Percentiles rank a stretch among this genome's conserved stretches.
These are phyloP conservation scores for Prunella fulvescens DNA, from an alignment of 2,113 vertebrate genomes.

Conservation along the genomic window DNA sequence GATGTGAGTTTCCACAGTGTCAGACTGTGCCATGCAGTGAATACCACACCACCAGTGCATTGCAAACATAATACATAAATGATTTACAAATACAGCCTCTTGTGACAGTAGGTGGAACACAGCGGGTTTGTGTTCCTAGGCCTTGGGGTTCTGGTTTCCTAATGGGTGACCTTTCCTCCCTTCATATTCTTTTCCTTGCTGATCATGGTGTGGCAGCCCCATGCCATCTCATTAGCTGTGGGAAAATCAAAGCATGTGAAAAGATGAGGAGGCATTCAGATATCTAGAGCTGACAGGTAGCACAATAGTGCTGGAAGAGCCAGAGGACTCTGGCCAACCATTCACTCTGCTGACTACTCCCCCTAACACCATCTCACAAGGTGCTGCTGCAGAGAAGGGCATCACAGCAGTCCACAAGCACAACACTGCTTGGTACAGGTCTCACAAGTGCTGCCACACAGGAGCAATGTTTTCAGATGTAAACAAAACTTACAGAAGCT, in stretches of 20 bases:
- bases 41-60: background rate
- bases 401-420: background rate
- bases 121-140: background rate
- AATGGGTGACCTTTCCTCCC: background rate
- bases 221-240: background rate
- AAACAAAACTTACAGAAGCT: background rate
- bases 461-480: background rate
- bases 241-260: background rate
- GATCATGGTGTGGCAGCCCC: background rate
- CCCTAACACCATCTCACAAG: background rate
- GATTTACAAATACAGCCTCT: constrained; percentile 13
- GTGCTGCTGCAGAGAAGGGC: background rate
- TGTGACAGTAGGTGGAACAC: background rate
- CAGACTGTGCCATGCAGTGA: constrained; percentile 2
- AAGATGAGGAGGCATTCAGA: background rate
- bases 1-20: constrained; percentile 41
- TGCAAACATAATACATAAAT: background rate
- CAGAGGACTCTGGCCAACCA: background rate
- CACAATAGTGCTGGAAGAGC: background rate
- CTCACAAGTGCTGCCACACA: background rate
- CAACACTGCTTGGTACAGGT: background rate
- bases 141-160: background rate
- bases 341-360: background rate
- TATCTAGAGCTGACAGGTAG: background rate
- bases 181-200: background rate